Evolutionary conservation across 2,113 vertebrate species (phyloP).

Genomic region (Asarcornis scutulata): DNA sequence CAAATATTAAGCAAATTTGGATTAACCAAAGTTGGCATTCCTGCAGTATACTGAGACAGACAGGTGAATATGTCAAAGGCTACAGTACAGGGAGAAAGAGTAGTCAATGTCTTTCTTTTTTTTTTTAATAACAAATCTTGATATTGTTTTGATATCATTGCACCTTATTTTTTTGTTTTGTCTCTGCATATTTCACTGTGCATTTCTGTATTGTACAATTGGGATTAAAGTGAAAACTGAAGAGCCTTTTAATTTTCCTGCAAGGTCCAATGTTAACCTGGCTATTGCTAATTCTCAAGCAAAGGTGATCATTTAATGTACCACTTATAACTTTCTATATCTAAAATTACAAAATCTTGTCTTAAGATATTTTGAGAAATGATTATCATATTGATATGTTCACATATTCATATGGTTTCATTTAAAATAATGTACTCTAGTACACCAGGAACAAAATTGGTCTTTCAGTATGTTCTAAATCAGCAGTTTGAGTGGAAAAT

Average conservation of each 20-base stretch:
- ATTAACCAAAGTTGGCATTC: not conserved
- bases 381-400: not conserved
- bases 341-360: not conserved
- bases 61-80: not conserved
- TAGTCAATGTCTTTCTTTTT: not conserved
- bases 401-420: not conserved
- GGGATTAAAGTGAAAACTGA: not conserved
- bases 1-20: not conserved
- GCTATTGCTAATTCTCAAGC: not conserved
- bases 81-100: not conserved
- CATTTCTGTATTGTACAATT: not conserved
- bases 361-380: not conserved
- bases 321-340: not conserved
- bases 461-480: not conserved
- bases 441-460: not conserved
- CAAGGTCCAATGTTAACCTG: not conserved
- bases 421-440: not conserved
- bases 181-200: not conserved
- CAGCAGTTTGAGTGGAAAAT: not conserved
- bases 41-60: not conserved
- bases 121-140: not conserved
- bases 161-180: not conserved
- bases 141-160: not conserved
- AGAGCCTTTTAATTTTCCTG: not conserved
- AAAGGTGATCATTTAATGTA: not conserved